These are phyloP conservation scores for Nemapogon koenigi DNA, from an alignment of 2,888 invertebrate species.

Conservation along the genomic window DNA sequence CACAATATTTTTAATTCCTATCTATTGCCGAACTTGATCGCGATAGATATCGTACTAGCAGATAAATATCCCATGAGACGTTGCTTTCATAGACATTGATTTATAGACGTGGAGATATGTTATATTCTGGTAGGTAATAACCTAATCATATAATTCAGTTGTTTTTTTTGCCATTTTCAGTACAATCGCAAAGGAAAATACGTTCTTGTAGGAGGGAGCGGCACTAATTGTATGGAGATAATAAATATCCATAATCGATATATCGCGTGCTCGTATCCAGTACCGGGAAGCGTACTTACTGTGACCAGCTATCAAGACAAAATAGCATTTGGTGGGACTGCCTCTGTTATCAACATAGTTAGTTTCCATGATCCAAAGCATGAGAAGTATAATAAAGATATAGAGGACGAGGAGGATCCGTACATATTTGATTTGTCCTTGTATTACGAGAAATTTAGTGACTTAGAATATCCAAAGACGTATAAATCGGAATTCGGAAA, in stretches of 20 bases:
- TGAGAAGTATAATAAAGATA: constrained; percentile 28
- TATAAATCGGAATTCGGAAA: no score
- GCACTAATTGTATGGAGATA: constrained; percentile 49
- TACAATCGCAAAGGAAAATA: constrained; percentile 56
- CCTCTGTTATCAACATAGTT: constrained; percentile 40
- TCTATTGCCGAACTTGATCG: no score
- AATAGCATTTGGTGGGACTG: constrained; percentile 50
- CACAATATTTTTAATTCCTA: no score
- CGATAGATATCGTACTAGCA: no score
- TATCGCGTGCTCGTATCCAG: constrained; percentile 47
- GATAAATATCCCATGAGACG: no score
- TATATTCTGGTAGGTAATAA: no score
- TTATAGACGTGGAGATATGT: no score
- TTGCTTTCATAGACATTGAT: no score
- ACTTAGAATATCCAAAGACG: no score
- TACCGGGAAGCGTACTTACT: constrained; percentile 35
- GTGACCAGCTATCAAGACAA: constrained; percentile 39
- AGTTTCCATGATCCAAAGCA: constrained; percentile 51
- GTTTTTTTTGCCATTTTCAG: constrained; percentile 26
- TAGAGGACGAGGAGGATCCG: not conserved
- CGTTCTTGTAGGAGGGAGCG: constrained; percentile 50
- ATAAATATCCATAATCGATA: constrained; percentile 53
- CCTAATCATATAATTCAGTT: no score
- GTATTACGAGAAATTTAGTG: no score
- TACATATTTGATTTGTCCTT: constrained; percentile 1